Evolutionary conservation across 53 echinoderm and acorn worm species (phyloP), one percentile per base, ranked within the genome.

Genomic region (Holothuria leucospilota): DNA sequence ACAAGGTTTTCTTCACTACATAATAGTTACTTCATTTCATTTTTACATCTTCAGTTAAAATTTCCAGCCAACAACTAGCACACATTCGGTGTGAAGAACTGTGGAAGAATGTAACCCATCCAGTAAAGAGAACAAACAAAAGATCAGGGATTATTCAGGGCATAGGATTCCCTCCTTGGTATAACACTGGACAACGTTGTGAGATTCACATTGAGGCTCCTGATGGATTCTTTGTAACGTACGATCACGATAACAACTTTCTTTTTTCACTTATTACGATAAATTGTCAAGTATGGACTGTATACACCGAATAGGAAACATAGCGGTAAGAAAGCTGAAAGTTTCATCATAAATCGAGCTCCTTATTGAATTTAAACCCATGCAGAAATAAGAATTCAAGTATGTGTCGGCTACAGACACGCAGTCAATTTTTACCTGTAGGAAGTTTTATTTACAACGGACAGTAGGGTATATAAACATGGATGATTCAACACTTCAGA

Each of bases 81-180:
- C 87, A 93, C 28, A 63, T 95, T 2, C 70, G 92, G 23, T 95
- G 95, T 71, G 95, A 91, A 69, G 91, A 89, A 21, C 63, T 95
- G 30, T 95, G 95, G 95, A 81, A 89, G 42, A 68, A 85, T 10
- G 60, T 25, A 8, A 59, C 79, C 56, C 62, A 63, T 42, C 59
- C 77, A 41, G 38, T 91, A 13, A 87, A 83, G 42, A 80, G n/a
- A 51, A 89, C 91, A 20, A 66, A 25, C 0, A 86, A 89, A 64
- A 75, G 83, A 16, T 70, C 80, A 29, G 95, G 95, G 58, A 84
- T 93, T 25, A 91, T 95, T 40, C 89, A 95, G 29, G 90, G 92
- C 2, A 28, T 95, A 30, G 82, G 84, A 29, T 95, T 95, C 60
- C 95, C 95, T n/a, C 93, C 93, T 0, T 93, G 85, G 89, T 95